Evolutionary conservation across 2,888 invertebrate genomes (phyloP).

Genomic region (Cancer borealis): DNA sequence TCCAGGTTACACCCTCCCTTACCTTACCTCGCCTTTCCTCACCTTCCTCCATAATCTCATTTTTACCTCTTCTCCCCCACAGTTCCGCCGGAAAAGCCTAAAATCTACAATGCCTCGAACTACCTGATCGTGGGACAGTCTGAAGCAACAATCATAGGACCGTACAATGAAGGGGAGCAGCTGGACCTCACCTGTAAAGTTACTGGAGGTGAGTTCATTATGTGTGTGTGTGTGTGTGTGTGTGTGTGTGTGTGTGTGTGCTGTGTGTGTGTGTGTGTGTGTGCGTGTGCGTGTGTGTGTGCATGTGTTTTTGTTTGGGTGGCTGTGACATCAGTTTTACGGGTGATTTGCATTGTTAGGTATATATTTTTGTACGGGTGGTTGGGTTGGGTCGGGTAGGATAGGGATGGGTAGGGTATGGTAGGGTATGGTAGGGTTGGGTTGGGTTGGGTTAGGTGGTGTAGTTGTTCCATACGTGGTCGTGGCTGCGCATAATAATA

Average conservation of each 20-base stretch:
- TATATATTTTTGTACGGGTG: background rate
- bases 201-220: constrained; percentile 87
- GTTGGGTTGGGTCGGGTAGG: background rate
- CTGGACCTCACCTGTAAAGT: constrained; percentile 91
- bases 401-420: background rate
- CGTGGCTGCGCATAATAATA: background rate
- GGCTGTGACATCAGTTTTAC: background rate
- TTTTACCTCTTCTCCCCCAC: background rate
- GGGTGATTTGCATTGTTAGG: background rate
- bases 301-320: background rate
- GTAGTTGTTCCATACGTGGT: background rate
- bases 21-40: background rate
- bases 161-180: constrained; percentile 91
- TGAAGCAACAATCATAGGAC: constrained; percentile 88
- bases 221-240: constrained; percentile 27
- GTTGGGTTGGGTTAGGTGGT: background rate
- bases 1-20: background rate
- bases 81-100: constrained; percentile 71
- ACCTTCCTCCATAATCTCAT: background rate
- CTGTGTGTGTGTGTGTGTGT: constrained; percentile 46
- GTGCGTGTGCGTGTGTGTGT: background rate
- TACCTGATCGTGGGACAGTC: constrained; percentile 82
- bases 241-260: constrained; percentile 44
- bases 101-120: constrained; percentile 71
- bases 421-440: too few relatives aligned